These are phyloP conservation scores for Drosophila nikananu DNA, from an alignment of 1,140 invertebrate genomes.

Conservation along the genomic window DNA sequence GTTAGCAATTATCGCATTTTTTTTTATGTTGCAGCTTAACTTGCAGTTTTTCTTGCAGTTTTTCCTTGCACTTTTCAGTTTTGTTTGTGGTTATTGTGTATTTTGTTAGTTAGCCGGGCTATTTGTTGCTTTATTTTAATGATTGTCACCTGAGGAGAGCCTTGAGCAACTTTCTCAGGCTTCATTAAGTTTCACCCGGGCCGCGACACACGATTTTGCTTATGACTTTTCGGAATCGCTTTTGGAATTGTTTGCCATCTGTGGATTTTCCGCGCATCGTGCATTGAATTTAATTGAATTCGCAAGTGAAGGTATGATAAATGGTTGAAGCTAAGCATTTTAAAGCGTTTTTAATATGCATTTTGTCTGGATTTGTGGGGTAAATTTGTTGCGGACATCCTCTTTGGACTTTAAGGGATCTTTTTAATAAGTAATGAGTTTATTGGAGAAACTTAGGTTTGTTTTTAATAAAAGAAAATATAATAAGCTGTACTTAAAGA, in stretches of 20 bases:
- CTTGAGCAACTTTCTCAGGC: conserved; percentile 74
- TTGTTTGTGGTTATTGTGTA: conserved; percentile 40
- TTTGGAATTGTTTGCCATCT: conserved; percentile 73
- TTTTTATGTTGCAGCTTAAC: conserved; percentile 2
- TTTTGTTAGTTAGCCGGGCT: conserved; percentile 29
- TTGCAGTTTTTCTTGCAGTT: conserved; percentile 16
- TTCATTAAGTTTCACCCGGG: conserved; percentile 78
- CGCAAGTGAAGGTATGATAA: conserved; percentile 52
- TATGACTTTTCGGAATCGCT: conserved; percentile 72
- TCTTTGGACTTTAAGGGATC: background rate
- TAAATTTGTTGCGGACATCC: background rate
- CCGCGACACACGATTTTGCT: conserved; percentile 74
- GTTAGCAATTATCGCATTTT: conserved; percentile 75
- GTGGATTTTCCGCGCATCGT: conserved; percentile 61
- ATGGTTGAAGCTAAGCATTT: conserved; percentile 24
- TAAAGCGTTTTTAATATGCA: conserved; percentile 35
- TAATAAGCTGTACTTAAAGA: rapidly evolving
- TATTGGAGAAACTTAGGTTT: no score
- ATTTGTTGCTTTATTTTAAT: conserved; percentile 56
- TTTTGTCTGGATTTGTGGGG: conserved; percentile 13
- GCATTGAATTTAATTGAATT: conserved; percentile 77
- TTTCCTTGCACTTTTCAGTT: conserved; percentile 21
- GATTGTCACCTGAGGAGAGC: conserved; percentile 70
- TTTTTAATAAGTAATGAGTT: background rate
- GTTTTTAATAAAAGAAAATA: background rate